Base-by-base conservation (phyloP, 2,888 invertebrate species). In the Pycnomerus fuliginosus region DNA sequence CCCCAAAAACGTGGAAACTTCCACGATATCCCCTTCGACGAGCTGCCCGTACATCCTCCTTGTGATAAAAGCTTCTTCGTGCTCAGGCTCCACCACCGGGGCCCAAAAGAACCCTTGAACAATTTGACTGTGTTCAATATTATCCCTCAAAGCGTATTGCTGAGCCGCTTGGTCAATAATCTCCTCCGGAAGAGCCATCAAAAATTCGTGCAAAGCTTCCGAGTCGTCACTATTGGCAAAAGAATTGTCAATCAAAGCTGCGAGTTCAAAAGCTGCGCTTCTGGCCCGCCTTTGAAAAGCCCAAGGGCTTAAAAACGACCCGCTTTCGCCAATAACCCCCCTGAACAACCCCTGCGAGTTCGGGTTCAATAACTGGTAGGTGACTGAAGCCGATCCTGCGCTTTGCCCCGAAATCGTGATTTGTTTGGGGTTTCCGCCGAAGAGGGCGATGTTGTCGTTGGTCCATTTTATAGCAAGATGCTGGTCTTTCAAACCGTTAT, bases 401-500 rank as follows among this genome's bases (percentile, higher is more conserved):
- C 86, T 86, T 58, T 79, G 76, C 1, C 88, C 88, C 0, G 79
- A 67, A 2, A 87, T 63, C 0, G 84, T 82, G 13, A 87, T 75
- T 48, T 80, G 79, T 24, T 80, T 75, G 1, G 84, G 79, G 70
- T 87, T 79, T 0, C 87, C 87, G 2, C 83, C 84, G 56, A 88
- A 87, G 61, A 74, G 73, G 48, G 76, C 70, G 44, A 87, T 83
- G 63, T 87, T 84, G 29, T 77, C 68, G 36, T 80, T 78, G 0
- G 85, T 70, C 87, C 87, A 88, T 52, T 78, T 76, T 24, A 88
- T 64, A 0, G 85, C 86, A 49, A 83, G 74, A 16, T 74, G 73
- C 69, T 87, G 87, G 73, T 87, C 87, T 61, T 86, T 87, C 17
- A 87, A 62, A 0, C 87, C 87, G 55, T 79, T 79, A 65, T 87